phyloP scores from a whole-genome alignment of 2,888 invertebrate genomes.

The Latrodectus hesperus region DNA sequence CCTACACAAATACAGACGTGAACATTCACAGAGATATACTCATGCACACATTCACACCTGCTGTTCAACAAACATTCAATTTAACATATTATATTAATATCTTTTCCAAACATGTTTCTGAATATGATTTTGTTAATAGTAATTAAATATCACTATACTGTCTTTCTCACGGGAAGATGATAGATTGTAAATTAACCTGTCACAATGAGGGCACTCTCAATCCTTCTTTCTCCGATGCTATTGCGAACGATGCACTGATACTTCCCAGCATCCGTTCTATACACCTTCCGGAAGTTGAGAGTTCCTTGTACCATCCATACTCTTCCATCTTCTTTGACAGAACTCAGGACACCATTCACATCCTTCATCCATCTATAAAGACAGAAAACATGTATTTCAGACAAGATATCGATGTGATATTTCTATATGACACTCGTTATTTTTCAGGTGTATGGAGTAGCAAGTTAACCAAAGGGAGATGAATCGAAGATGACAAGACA shows the following conservation, averaged over 20 bases:
- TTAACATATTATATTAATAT: too few relatives aligned
- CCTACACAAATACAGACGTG: too few relatives aligned
- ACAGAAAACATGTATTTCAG: neutral
- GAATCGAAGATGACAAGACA: too few relatives aligned
- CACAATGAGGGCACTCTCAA: constrained; percentile 47
- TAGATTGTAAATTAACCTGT: constrained; percentile 39
- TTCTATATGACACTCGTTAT: too few relatives aligned
- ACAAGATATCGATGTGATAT: too few relatives aligned
- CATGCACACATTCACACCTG: too few relatives aligned
- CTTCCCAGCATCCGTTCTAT: constrained; percentile 30
- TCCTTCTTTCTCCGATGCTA: constrained; percentile 45
- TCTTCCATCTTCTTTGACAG: constrained; percentile 36
- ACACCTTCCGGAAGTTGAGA: constrained; percentile 27
- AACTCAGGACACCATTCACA: constrained; percentile 12
- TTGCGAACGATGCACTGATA: constrained; percentile 56
- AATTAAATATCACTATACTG: neutral
- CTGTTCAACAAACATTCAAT: too few relatives aligned
- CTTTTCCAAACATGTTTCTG: too few relatives aligned
- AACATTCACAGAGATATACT: too few relatives aligned
- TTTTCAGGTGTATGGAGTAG: too few relatives aligned
- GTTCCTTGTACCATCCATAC: constrained; percentile 45
- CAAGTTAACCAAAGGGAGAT: too few relatives aligned
- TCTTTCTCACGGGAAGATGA: neutral
- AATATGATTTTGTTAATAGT: too few relatives aligned
- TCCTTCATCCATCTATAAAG: constrained; percentile 47